These are phyloP conservation scores for Laothoe populi DNA, from an alignment of 2,888 invertebrate genomes.

Conservation along the genomic window DNA sequence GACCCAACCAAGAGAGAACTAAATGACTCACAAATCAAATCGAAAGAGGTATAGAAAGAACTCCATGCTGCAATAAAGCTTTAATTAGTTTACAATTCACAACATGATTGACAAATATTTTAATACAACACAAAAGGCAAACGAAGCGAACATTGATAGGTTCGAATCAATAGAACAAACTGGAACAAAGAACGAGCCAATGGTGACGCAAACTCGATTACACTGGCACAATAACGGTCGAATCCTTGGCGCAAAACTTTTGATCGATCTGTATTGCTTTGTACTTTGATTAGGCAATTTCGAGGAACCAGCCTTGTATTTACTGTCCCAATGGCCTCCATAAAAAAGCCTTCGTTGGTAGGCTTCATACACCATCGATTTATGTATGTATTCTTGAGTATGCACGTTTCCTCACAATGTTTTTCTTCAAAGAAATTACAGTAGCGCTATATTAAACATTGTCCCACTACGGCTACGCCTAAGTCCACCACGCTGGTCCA, in stretches of 20 bases:
- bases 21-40: neutral
- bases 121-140: slow-evolving; percentile 11
- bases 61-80: neutral
- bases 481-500: too few species aligned
- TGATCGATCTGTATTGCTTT: neutral
- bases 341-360: too few species aligned
- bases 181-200: neutral
- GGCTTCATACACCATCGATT: too few species aligned
- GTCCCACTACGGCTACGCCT: too few species aligned
- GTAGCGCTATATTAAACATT: too few species aligned
- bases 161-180: slow-evolving; percentile 13
- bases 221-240: neutral
- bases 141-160: slow-evolving; percentile 20
- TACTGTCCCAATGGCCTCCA: too few species aligned
- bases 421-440: too few species aligned
- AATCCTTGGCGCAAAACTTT: neutral
- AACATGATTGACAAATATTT: slow-evolving; percentile 14
- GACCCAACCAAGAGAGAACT: too few species aligned
- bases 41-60: neutral
- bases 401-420: too few species aligned
- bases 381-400: too few species aligned
- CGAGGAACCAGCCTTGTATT: too few species aligned
- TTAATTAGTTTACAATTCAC: slow-evolving; percentile 17
- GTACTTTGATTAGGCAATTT: neutral
- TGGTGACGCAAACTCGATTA: slow-evolving; percentile 15